Evolutionary conservation across 2,113 vertebrate species (phyloP), one percentile per base, ranked within the genome.

Genomic region (Hippopotamus amphibius): DNA sequence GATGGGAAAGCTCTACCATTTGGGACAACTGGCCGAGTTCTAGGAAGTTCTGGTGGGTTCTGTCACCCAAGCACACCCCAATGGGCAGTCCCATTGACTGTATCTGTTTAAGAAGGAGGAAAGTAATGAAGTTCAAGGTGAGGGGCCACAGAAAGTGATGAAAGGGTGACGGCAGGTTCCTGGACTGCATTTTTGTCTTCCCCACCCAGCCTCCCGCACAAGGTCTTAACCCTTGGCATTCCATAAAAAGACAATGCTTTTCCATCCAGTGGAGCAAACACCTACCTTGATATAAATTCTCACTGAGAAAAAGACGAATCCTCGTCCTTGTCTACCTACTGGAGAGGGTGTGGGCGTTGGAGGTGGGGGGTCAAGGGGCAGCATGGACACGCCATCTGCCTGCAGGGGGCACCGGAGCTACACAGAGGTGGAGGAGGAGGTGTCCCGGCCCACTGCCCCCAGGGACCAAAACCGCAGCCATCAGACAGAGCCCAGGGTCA

Each of bases 131-230:
- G 48, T 4, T 9, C 11, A 50, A 24, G 5, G 6, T 17, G 48
- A 76, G n/a, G 66, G 8, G 3, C 33, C 72, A 24, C 59, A 30
- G 91, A 30, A 10, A 16, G 21, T 0, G 1, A 28, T 89, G 50
- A 28, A 24, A 72, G 17, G 26, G 63, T 13, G 10, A 28, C 33
- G 48, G 6, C 28, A 9, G 19, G 19, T 14, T 14, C 46, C 26
- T 2, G 21, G 46, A 48, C 0, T 0, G 6, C 5, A 1, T 3
- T 13, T 65, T 43, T 2, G 0, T 37, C 55, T 3, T 2, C 11
- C 7, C 24, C 19, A 0, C 15, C 76, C 13, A 3, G 0, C 53
- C 33, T 2, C 12, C 19, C 61, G 72, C 11, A 4, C 4, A 1
- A 0, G 26, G 19, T 24, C 30, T 12, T 28, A n/a, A 71, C 57